phyloP scores from a whole-genome alignment of 2,888 invertebrate species.

The Pachliopta kotzebuea region DNA sequence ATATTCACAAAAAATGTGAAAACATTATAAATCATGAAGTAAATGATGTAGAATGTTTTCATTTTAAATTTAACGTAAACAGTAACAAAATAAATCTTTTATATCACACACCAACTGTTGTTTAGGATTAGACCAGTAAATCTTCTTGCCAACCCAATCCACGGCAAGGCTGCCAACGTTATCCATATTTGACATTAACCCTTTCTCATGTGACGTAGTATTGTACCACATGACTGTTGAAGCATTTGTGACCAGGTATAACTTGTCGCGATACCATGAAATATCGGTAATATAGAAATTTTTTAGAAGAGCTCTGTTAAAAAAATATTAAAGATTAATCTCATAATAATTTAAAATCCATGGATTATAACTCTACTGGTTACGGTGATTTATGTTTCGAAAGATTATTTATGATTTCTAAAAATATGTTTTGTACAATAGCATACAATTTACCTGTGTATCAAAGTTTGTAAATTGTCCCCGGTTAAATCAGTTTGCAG shows the following conservation, averaged over 20 bases:
- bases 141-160: conserved; percentile 93
- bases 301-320: conserved; percentile 68
- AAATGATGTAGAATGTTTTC: too few species aligned
- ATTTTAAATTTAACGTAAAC: neutral
- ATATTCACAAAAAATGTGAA: neutral
- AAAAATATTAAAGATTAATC: neutral
- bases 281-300: conserved; percentile 85
- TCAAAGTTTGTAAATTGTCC: conserved; percentile 85
- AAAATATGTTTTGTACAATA: too few species aligned
- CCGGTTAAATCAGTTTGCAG: conserved; percentile 91
- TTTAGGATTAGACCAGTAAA: conserved; percentile 95
- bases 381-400: neutral
- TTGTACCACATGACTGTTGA: conserved; percentile 87
- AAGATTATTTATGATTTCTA: too few species aligned
- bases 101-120: conserved; percentile 86
- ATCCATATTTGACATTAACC: conserved; percentile 82
- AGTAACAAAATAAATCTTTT: neutral
- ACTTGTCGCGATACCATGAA: conserved; percentile 87
- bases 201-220: conserved; percentile 80
- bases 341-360: neutral
- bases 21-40: neutral
- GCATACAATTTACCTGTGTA: conserved; percentile 70
- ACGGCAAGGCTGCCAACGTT: conserved; percentile 90
- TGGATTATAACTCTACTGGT: neutral
- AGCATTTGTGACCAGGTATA: conserved; percentile 88